Conservation (phyloP, 2,888 invertebrate genomes). For the Andrena praecox region DNA sequence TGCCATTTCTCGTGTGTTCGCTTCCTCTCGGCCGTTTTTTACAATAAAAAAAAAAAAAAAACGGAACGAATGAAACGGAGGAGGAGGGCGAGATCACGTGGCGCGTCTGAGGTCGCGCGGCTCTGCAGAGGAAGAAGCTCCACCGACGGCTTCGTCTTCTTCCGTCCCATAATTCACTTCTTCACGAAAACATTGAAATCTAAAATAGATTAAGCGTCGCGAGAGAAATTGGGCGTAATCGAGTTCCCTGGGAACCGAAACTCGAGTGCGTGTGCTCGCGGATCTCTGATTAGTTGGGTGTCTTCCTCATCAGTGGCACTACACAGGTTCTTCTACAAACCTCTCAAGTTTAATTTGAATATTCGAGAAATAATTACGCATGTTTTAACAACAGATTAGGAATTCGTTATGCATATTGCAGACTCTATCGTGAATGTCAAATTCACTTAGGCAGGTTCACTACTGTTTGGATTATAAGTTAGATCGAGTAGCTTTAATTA, state of each 20-base stretch:
- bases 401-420: too few relatives aligned
- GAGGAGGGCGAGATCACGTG: slow-evolving; percentile 36
- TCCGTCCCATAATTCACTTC: slow-evolving; percentile 4
- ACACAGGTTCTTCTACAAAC: not conserved
- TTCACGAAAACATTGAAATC: not conserved
- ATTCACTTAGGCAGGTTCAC: too few relatives aligned
- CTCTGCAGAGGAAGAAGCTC: slow-evolving; percentile 23
- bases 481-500: too few relatives aligned
- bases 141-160: slow-evolving; percentile 20
- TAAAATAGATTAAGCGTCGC: not conserved
- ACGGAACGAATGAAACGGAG: slow-evolving; percentile 16
- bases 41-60: slow-evolving; percentile 17
- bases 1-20: slow-evolving; percentile 53
- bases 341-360: too few relatives aligned
- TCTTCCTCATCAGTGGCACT: not conserved
- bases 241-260: not conserved
- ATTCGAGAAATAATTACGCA: too few relatives aligned
- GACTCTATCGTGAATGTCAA: too few relatives aligned
- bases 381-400: too few relatives aligned
- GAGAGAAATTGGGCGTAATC: not conserved
- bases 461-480: too few relatives aligned
- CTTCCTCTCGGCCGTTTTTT: slow-evolving; percentile 21
- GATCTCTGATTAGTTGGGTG: not conserved
- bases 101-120: slow-evolving; percentile 41
- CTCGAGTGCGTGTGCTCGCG: not conserved